Evolutionary conservation across 1,140 invertebrate genomes (phyloP).

Genomic region (Armadillidium nasatum): DNA sequence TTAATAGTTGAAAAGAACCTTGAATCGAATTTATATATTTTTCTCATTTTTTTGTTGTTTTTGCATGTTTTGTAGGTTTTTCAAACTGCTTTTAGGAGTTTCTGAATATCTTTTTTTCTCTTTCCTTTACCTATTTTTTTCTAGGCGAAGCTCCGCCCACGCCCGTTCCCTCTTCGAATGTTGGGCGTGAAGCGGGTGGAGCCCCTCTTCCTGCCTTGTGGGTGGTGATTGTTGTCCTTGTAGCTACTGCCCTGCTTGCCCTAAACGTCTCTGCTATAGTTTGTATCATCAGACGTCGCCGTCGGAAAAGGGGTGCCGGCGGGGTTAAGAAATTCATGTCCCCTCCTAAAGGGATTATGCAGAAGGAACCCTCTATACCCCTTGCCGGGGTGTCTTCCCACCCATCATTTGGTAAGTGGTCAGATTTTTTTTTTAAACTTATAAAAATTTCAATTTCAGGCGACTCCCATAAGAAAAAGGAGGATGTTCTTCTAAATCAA

Average conservation of each 20-base stretch:
- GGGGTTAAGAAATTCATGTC: background rate
- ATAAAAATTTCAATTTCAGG: conserved; percentile 51
- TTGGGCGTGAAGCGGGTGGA: conserved; percentile 44
- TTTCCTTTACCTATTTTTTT: conserved; percentile 26
- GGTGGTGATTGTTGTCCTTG: conserved; percentile 65
- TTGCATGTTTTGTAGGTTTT: too few relatives aligned
- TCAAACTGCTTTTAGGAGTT: too few relatives aligned
- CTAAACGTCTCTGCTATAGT: conserved; percentile 80
- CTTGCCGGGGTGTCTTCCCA: conserved; percentile 22
- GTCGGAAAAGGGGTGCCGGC: conserved; percentile 45
- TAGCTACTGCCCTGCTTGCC: conserved; percentile 65
- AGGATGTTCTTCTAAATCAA: conserved; percentile 57
- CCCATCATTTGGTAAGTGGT: conserved; percentile 23
- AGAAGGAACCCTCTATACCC: conserved; percentile 20
- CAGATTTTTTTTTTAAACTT: conserved; percentile 10
- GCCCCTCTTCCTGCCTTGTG: conserved; percentile 59
- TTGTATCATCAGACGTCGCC: conserved; percentile 73
- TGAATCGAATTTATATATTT: too few relatives aligned
- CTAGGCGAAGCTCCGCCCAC: conserved; percentile 43
- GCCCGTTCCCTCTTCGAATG: conserved; percentile 51
- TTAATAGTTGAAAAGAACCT: too few relatives aligned
- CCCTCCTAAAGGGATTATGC: background rate
- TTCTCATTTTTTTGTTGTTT: too few relatives aligned
- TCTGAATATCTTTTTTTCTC: conserved; percentile 23
- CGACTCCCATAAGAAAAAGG: conserved; percentile 47